Conservation (phyloP, 35 echinoderm and acorn worm genomes). For the Stichopus chloronotus region DNA sequence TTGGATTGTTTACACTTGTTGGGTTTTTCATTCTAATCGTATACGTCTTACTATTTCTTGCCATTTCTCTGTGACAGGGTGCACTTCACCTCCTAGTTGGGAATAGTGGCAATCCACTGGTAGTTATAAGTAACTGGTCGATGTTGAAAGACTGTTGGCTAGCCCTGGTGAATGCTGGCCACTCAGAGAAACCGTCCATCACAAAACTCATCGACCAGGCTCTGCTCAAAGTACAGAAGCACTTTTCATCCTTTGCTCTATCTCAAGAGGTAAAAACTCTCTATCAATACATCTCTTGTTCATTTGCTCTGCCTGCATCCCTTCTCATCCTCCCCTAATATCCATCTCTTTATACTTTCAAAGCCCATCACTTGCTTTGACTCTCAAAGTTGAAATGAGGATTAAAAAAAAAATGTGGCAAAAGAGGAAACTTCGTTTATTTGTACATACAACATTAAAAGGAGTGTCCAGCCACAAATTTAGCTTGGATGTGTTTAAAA, state of each 20-base stretch:
- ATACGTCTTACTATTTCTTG: background rate
- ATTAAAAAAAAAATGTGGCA: too few species aligned
- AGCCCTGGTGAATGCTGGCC: constrained; percentile 86
- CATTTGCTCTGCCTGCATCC: too few species aligned
- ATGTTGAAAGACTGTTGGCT: constrained; percentile 78
- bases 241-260: constrained; percentile 69
- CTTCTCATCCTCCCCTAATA: too few species aligned
- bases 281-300: background rate
- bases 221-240: constrained; percentile 76
- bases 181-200: constrained; percentile 97
- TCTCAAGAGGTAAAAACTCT: constrained; percentile 53
- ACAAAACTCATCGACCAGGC: constrained; percentile 83
- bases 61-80: constrained; percentile 54
- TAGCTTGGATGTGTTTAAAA: too few species aligned
- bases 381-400: too few species aligned
- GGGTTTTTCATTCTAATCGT: too few species aligned
- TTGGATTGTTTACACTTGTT: too few species aligned
- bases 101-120: constrained; percentile 34
- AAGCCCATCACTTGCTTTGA: too few species aligned
- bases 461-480: too few species aligned
- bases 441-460: too few species aligned
- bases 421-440: too few species aligned
- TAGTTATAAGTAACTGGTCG: constrained; percentile 63
- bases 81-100: constrained; percentile 78
- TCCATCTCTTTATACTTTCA: too few species aligned